Evolutionary conservation across 1,140 invertebrate species (phyloP).

Genomic region (Scaptomyza hsui): DNA sequence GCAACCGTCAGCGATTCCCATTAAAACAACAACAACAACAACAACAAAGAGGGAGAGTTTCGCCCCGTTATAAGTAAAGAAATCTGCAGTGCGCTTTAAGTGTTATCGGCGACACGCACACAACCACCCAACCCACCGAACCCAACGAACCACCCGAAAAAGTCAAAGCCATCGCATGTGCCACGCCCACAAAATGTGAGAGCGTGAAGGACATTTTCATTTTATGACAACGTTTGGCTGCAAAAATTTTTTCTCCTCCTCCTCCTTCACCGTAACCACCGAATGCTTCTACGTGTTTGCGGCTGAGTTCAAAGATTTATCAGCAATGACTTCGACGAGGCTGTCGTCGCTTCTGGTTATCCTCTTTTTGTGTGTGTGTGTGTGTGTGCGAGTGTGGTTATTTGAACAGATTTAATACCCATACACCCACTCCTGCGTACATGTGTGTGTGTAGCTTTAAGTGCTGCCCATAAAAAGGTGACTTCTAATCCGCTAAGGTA

Average conservation of each 20-base stretch:
- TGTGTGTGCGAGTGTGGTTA: conserved; percentile 63
- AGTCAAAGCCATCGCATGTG: conserved; percentile 34
- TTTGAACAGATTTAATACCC: conserved; percentile 80
- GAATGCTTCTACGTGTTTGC: conserved; percentile 81
- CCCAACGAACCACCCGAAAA: conserved; percentile 15
- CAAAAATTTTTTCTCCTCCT: conserved; percentile 66
- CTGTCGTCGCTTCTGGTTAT: conserved; percentile 61
- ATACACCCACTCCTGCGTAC: conserved; percentile 53
- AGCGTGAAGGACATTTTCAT: conserved; percentile 79
- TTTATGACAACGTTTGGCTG: conserved; percentile 74
- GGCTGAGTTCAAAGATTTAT: conserved; percentile 82
- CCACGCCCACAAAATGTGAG: conserved; percentile 65
- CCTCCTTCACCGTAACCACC: conserved; percentile 74
- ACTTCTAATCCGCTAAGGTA: conserved; percentile 66
- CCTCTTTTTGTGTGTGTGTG: conserved; percentile 5
- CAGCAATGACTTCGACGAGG: conserved; percentile 79
- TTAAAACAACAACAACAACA: conserved; percentile 56
- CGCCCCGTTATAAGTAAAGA: conserved; percentile 77
- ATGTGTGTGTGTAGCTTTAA: conserved; percentile 63
- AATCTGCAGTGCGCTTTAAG: conserved; percentile 81
- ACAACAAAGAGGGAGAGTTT: conserved; percentile 44
- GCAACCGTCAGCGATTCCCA: conserved; percentile 45
- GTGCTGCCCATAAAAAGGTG: conserved; percentile 72
- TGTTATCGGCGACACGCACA: conserved; percentile 79
- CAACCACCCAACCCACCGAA: conserved; percentile 9